A percentile compares a stretch with the other conserved stretches of the same genome.
phyloP scores from a whole-genome alignment of 1,140 invertebrate species.

The Platyscapa corneri region DNA sequence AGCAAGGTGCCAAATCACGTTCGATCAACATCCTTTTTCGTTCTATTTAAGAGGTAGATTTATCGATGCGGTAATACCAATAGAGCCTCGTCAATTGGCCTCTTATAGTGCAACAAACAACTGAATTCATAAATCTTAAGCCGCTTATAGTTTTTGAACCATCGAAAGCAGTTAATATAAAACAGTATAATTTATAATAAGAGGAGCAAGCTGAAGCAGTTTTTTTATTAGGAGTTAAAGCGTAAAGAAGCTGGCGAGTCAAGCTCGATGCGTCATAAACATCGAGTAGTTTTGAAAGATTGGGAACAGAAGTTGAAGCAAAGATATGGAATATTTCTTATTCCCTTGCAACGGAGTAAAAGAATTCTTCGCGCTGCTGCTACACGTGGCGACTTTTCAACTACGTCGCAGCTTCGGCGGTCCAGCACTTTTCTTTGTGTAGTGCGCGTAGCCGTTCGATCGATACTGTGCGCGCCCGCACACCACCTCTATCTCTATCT shows the following conservation, averaged over 20 bases:
- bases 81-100: neutral
- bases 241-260: neutral
- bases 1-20: conserved; percentile 25
- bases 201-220: neutral
- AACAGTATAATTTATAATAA: neutral
- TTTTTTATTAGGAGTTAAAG: neutral
- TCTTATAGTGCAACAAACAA: neutral
- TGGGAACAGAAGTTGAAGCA: neutral
- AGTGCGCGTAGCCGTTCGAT: conserved; percentile 18
- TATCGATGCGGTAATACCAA: neutral
- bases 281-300: neutral
- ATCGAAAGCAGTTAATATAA: neutral
- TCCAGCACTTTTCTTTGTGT: neutral
- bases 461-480: conserved; percentile 33
- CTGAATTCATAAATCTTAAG: neutral
- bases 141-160: neutral
- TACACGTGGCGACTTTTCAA: conserved; percentile 35
- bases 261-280: neutral
- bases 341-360: neutral
- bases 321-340: neutral
- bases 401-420: conserved; percentile 12
- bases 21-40: conserved; percentile 12
- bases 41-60: neutral
- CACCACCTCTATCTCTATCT: neutral
- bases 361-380: neutral